Base-by-base conservation (phyloP, 2,113 vertebrate species). In the Pholis gunnellus region DNA sequence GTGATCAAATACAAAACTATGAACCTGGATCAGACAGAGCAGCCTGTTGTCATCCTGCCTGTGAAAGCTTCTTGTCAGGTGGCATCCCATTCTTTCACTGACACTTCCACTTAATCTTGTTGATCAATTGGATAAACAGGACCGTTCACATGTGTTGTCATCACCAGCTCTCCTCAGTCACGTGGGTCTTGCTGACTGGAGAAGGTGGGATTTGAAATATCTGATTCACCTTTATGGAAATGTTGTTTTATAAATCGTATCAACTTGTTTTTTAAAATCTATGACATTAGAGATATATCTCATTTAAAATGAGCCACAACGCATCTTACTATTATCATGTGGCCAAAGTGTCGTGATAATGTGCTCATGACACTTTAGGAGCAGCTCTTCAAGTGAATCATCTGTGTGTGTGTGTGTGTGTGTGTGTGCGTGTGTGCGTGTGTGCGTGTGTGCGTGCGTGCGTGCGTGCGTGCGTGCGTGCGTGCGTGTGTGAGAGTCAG, bases 71-170 rank as follows among this genome's bases (percentile, higher is more conserved):
- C 42, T 0, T 17, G 66, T 70, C 48, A 74, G 76, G 14, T 29
- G 2, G 2, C 2, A 5, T 65, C 38, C 36, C 6, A 48, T 71
- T 77, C 61, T 79, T 54, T 52, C 68, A 70, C 4, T 14, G 31
- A 25, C 46, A 67, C 69, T 60, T 59, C 68, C 64, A 34, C 66
- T 9, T 89, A 87, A 90, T 88, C 87, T 81, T 57, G 22, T 15
- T 31, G 29, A 75, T 56, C 84, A 82, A 86, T 63, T 63, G 82
- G 72, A 85, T 79, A 46, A 87, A n/a, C 61, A 6, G 65, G n/a
- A 48, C 65, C 54, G 36, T 57, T 85, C 70, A 79, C 54, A 59
- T 44, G 52, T 34, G 4, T 48, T 2, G 13, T 72, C 40, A 44
- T 46, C 10, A 54, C 15, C 0, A 60, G 22, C 59, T 42, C 25